These are phyloP conservation scores for Iphiclides podalirius DNA, from an alignment of 2,888 invertebrate genomes.

Conservation along the genomic window DNA sequence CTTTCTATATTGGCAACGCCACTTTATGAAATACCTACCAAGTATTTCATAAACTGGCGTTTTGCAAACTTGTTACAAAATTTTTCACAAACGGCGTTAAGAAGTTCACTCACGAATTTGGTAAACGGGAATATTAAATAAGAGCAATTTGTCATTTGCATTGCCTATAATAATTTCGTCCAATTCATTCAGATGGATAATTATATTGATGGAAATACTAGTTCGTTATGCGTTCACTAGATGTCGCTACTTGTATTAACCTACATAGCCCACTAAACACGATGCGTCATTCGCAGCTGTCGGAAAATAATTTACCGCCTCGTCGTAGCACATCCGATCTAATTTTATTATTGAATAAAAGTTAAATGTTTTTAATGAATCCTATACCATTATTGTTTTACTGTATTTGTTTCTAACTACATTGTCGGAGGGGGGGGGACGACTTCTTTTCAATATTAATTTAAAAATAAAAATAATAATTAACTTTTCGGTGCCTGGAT, in stretches of 20 bases:
- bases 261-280: constrained; percentile 42
- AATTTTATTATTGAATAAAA: constrained; percentile 18
- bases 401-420: no score
- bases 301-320: constrained; percentile 52
- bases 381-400: no score
- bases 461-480: no score
- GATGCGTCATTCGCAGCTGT: constrained; percentile 49
- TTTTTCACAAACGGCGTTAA: no score
- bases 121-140: not conserved
- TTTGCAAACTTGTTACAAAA: not conserved
- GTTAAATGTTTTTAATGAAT: not conserved
- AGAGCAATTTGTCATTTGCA: not conserved
- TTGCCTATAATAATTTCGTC: not conserved
- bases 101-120: no score
- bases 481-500: not conserved
- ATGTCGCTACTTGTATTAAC: constrained; percentile 66
- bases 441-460: no score
- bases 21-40: not conserved
- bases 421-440: no score
- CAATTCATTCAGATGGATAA: not conserved
- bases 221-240: constrained; percentile 48
- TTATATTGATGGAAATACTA: constrained; percentile 36
- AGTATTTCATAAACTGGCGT: not conserved
- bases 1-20: no score
- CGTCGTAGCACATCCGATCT: constrained; percentile 30